Base-by-base conservation (phyloP, 2,113 vertebrate genomes). In the Panthera tigris region DNA sequence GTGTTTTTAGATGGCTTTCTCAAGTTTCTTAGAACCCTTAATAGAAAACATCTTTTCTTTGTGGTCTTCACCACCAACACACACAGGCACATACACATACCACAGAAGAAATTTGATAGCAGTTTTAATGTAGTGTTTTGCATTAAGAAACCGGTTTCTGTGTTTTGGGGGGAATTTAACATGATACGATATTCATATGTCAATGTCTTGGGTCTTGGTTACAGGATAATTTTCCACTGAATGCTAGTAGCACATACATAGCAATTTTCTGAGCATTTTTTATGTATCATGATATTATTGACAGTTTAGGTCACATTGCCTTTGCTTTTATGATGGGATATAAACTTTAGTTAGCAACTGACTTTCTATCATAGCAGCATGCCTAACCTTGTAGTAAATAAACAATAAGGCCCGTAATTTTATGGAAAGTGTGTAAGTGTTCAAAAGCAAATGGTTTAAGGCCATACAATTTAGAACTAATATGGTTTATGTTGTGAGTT, bases 351-450 rank as follows among this genome's bases (percentile, higher is more conserved):
- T 98, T 99, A 98, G 96, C 95, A 71, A 84, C 98, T 99, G 99
- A 99, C 99, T 99, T 97, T 99, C 98, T 99, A 98, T 99, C 99
- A 99, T 99, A 99, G 98, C 98, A 99, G 98, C 96, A 99, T 99
- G 98, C 99, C 99, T 99, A 99, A 99, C 99, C 99, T 99, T 99
- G 99, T 99, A 99, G 99, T 99, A 99, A 99, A 99, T 99, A 99
- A 99, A 99, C 98, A 99, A 98, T 99, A 98, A 98, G 99, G 98
- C 99, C 98, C 98, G 98, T 99, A 99, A 98, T 99, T 99, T 97
- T 98, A 92, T 97, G 97, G 97, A 93, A 97, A 97, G 94, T 98
- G 97, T 97, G 84, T 84, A 94, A 69, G 36, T 97, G 78, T 79
- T 96, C 89, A 97, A 96, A 95, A 97, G 92, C 80, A 69, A 85